A percentile compares a stretch with the other conserved stretches of the same genome.
phyloP scores from a whole-genome alignment of 2,113 vertebrate species.

The Podarcis muralis region DNA sequence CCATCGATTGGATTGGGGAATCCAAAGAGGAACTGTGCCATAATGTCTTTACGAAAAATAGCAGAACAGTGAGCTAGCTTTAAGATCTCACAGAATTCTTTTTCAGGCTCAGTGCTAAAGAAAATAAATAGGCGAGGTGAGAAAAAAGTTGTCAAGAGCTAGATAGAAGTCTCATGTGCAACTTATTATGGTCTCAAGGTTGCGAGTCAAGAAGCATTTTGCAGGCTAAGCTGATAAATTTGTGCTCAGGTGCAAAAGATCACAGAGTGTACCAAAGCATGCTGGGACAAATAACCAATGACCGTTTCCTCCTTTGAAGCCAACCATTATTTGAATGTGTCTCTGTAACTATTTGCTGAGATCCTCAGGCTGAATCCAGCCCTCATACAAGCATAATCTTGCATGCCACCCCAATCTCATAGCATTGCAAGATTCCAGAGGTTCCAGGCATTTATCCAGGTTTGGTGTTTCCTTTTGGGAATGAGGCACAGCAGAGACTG shows the following conservation, averaged over 20 bases:
- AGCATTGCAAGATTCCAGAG: too few relatives aligned
- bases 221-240: background rate
- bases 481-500: too few relatives aligned
- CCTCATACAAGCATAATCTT: too few relatives aligned
- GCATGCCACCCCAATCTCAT: too few relatives aligned
- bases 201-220: background rate
- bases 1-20: too few relatives aligned
- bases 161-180: background rate
- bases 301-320: background rate
- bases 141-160: background rate
- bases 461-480: too few relatives aligned
- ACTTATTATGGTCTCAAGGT: background rate
- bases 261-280: background rate
- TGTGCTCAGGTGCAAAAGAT: background rate
- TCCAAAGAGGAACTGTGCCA: background rate
- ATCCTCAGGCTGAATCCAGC: background rate
- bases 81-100: background rate
- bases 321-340: background rate
- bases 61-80: background rate
- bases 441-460: too few relatives aligned
- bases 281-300: background rate
- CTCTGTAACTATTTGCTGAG: background rate
- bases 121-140: background rate
- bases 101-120: background rate
- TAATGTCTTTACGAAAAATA: background rate